Evolutionary conservation across 30 jellyfish, hydroid and myxozoan species (phyloP).

Genomic region (Aurelia aurita): DNA sequence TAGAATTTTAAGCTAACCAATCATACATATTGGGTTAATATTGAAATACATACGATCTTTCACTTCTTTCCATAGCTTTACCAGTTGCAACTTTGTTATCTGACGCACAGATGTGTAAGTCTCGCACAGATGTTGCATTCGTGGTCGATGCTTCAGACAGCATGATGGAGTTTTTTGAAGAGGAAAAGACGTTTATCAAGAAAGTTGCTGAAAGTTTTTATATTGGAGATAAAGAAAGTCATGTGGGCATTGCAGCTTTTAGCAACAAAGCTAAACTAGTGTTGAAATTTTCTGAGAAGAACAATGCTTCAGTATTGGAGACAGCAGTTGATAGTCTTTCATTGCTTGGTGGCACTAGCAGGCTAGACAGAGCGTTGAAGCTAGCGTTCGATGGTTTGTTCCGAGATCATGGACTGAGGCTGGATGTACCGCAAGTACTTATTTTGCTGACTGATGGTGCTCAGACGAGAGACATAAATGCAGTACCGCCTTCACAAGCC

Average conservation of each 20-base stretch:
- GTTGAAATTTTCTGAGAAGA: conserved; percentile 44
- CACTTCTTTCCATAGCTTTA: too few species aligned
- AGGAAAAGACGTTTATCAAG: conserved; percentile 66
- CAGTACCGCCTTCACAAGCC: conserved; percentile 50
- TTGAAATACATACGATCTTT: too few species aligned
- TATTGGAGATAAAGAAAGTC: conserved; percentile 37
- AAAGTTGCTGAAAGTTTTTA: conserved; percentile 28
- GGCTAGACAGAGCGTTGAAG: conserved; percentile 67
- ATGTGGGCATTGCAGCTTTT: conserved; percentile 69
- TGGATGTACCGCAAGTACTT: conserved; percentile 63
- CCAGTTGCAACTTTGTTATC: not conserved
- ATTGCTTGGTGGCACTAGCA: conserved; percentile 50
- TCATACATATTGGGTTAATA: too few species aligned
- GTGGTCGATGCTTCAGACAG: conserved; percentile 74
- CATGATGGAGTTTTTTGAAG: conserved; percentile 18
- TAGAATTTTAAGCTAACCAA: too few species aligned
- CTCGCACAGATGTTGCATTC: conserved; percentile 67
- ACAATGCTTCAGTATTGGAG: conserved; percentile 25
- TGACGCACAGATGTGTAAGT: conserved; percentile 3
- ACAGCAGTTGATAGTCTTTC: conserved; percentile 60
- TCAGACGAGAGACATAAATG: conserved; percentile 43
- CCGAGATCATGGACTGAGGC: conserved; percentile 63
- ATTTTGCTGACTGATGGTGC: conserved; percentile 65
- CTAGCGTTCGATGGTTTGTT: conserved; percentile 42
- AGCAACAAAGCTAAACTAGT: conserved; percentile 41